Base-by-base conservation (phyloP, 2,113 vertebrate genomes). In the Rissa tridactyla region DNA sequence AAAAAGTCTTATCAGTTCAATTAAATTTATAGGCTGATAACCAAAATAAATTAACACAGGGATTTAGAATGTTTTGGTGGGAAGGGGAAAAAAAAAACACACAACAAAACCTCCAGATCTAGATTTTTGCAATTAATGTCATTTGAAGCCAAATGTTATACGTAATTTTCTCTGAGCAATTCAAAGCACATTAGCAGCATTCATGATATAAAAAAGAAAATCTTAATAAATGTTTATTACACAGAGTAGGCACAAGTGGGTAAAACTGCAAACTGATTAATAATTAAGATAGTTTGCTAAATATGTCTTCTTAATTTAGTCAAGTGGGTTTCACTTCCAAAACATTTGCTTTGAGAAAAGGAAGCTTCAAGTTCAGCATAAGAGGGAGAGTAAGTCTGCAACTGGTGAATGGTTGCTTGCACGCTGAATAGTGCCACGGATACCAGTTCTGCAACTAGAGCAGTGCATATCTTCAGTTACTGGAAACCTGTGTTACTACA, bases 201-300 rank as follows among this genome's bases (percentile, higher is more conserved):
- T 95, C 86, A 91, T 93, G n/a, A 54, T 47, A 79, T 71, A 89
- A 92, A 87, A 96, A 87, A 83, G 66, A 85, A 88, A 96, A 93
- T 30, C 77, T 92, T 90, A 85, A 86, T 88, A 91, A 94, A 94
- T 91, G 86, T 96, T 94, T 95, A 73, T 93, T 91, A 92, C 77
- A 83, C 81, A 92, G 34, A 90, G 78, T 75, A 95, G n/a, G 27
- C 83, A 95, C 64, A 97, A 96, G 94, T 89, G 93, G 68, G 27
- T 96, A 84, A 92, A 69, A 72, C 81, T 91, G 75, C 47, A 88
- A 93, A 79, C 29, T 91, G 93, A 94, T 89, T 88, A 94, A 87
- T 95, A 61, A 94, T 96, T 95, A 90, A 93, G 69, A 78, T 12
- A 11, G 57, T 76, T 94, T 88, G 57, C 54, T 83, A 90, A 94